Evolutionary conservation across 2,888 invertebrate species (phyloP).

Genomic region (Listrodromus nycthemerus): DNA sequence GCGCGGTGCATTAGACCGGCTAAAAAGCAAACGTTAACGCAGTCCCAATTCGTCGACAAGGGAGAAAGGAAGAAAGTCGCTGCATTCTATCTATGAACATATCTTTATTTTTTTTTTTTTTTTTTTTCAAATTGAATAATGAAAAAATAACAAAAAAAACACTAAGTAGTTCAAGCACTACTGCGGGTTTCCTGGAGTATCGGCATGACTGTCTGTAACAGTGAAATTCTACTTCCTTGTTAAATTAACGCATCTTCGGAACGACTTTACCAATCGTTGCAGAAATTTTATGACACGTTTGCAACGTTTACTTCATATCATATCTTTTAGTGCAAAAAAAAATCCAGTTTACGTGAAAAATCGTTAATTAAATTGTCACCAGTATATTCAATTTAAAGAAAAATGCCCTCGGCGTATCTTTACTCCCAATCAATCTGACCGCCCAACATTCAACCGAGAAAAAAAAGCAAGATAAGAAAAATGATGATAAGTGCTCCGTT

Average conservation of each 20-base stretch:
- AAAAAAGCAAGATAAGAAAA: background rate
- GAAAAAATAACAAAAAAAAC: background rate
- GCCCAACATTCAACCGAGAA: background rate
- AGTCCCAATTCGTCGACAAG: slow-evolving; percentile 13
- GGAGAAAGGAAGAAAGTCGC: slow-evolving; percentile 4
- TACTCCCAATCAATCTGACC: background rate
- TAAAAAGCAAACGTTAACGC: slow-evolving; percentile 27
- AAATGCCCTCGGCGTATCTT: background rate
- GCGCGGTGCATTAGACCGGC: slow-evolving; percentile 11
- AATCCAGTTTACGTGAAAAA: background rate
- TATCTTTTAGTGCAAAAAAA: too few species aligned
- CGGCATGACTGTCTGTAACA: background rate
- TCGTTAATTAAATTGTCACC: background rate
- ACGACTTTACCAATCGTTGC: background rate
- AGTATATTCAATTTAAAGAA: background rate
- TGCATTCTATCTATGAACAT: background rate
- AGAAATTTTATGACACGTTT: background rate
- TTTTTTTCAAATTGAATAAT: too few species aligned
- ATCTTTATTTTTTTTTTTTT: background rate
- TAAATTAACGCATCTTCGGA: background rate
- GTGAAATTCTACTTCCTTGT: background rate
- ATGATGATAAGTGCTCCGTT: background rate
- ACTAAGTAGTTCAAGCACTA: background rate
- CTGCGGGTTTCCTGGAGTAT: background rate
- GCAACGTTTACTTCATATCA: background rate